These are phyloP conservation scores for Trilocha varians DNA, from an alignment of 2,888 invertebrate species.

Conservation along the genomic window DNA sequence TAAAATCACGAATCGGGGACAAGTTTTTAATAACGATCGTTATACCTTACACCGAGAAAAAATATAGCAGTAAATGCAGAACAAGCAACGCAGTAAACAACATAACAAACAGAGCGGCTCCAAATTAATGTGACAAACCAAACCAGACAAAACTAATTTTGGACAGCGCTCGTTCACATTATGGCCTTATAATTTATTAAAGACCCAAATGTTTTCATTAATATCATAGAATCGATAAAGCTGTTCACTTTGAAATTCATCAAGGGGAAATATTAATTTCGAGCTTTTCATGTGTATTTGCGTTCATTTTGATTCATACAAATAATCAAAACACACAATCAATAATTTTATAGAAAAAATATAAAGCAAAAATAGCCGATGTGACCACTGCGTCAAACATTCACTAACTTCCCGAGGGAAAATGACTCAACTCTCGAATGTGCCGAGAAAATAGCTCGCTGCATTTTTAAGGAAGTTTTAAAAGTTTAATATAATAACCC, in stretches of 20 bases:
- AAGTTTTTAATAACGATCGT: constrained; percentile 32
- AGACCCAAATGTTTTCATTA: background rate
- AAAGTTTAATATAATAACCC: background rate
- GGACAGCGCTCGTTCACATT: background rate
- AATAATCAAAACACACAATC: background rate
- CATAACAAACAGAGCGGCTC: too few species aligned
- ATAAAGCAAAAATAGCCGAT: background rate
- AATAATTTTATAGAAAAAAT: background rate
- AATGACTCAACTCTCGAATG: background rate
- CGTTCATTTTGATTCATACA: background rate
- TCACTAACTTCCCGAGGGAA: background rate
- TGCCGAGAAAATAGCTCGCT: background rate
- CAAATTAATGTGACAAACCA: background rate
- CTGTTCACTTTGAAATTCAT: background rate
- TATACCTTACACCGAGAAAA: constrained; percentile 1
- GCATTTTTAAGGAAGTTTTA: background rate
- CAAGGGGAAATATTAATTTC: background rate
- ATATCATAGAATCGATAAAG: background rate
- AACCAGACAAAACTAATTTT: background rate
- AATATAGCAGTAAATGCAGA: background rate
- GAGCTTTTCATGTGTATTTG: background rate
- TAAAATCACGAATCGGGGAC: constrained; percentile 58
- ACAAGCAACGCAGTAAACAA: too few species aligned
- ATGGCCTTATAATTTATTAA: background rate
- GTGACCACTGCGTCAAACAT: background rate